A percentile compares a stretch with the other conserved stretches of the same genome.
Conservation (phyloP, 2,888 invertebrate genomes). For the Drosophila differens region DNA sequence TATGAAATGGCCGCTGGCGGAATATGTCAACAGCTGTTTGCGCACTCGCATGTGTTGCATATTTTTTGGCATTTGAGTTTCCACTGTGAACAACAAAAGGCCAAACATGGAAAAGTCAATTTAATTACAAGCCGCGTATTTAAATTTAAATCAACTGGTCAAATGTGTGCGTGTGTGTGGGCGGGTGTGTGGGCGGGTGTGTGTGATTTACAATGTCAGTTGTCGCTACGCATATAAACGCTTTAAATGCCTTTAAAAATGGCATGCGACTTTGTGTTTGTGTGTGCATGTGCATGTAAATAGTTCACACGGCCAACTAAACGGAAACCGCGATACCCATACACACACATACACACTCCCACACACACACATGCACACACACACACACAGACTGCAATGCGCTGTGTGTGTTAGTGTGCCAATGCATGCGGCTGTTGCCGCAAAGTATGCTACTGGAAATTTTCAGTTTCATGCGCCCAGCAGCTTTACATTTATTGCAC, state of each 20-base stretch:
- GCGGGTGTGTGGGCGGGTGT: conserved; percentile 20
- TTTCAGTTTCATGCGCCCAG: conserved; percentile 77
- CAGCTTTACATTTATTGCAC: conserved; percentile 71
- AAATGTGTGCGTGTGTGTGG: conserved; percentile 18
- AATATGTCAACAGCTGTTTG: conserved; percentile 71
- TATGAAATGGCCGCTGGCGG: conserved; percentile 65
- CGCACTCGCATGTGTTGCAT: conserved; percentile 55
- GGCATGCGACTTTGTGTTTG: conserved; percentile 20
- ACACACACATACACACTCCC: conserved; percentile 28
- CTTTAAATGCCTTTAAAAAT: conserved; percentile 58
- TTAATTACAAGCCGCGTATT: conserved; percentile 64
- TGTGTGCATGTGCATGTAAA: conserved; percentile 48
- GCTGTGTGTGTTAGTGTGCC: conserved; percentile 70
- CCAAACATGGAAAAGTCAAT: conserved; percentile 63
- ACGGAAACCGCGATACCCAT: conserved; percentile 56
- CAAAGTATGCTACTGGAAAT: conserved; percentile 73
- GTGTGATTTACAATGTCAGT: conserved; percentile 51
- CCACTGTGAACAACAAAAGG: conserved; percentile 24
- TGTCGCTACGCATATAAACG: conserved; percentile 30
- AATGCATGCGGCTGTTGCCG: conserved; percentile 53
- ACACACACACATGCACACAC: conserved; percentile 17
- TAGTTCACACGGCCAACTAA: conserved; percentile 76
- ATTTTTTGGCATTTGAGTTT: conserved; percentile 58
- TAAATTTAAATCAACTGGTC: conserved; percentile 64
- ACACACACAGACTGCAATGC: conserved; percentile 1